Evolutionary conservation across 2,888 invertebrate genomes (phyloP).

Genomic region (Furcula furcula): DNA sequence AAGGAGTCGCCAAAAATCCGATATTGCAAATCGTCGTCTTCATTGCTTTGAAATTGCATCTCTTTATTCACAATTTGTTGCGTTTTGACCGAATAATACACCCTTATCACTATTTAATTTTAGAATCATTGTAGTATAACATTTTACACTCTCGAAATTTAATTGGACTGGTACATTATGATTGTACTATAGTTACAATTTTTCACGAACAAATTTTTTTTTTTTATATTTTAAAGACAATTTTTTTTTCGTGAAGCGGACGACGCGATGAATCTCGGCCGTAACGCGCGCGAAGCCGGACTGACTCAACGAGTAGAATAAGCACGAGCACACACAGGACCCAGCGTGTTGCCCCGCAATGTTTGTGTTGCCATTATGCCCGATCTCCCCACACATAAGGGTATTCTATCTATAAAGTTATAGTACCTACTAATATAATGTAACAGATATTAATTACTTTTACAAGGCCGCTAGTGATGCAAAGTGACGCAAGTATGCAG

Average conservation of each 20-base stretch:
- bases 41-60: conserved; percentile 79
- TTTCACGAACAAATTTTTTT: conserved; percentile 12
- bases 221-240: conserved; percentile 27
- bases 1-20: conserved; percentile 79
- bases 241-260: conserved; percentile 25
- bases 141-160: conserved; percentile 31
- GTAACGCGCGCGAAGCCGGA: conserved; percentile 65
- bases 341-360: conserved; percentile 31
- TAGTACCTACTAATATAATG: too few species aligned
- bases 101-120: conserved; percentile 62
- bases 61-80: conserved; percentile 64
- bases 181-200: conserved; percentile 8
- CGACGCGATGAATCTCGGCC: conserved; percentile 56
- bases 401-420: background rate
- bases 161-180: conserved; percentile 11
- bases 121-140: conserved; percentile 63
- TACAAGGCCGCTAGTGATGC: too few species aligned
- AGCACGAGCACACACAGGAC: conserved; percentile 40
- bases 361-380: conserved; percentile 30
- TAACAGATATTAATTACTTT: too few species aligned
- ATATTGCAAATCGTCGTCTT: conserved; percentile 76
- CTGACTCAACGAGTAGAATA: conserved; percentile 39
- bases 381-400: background rate
- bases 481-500: too few species aligned
- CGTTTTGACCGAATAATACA: conserved; percentile 59